Evolutionary conservation across 2,113 vertebrate species (phyloP).

Genomic region (Mus musculus): GRCm39 chr3:153869001-153869500

Average conservation of each 20-base stretch:
- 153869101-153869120: slow-evolving; percentile 39
- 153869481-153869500: slow-evolving; percentile 69
- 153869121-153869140: slow-evolving; percentile 9
- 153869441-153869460: slow-evolving; percentile 1
- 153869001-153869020: not conserved
- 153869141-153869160: slow-evolving; percentile 41
- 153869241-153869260: not conserved
- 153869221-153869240: slow-evolving; percentile 49
- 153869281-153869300: slow-evolving; percentile 26
- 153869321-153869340: slow-evolving; percentile 24
- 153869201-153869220: slow-evolving; percentile 43
- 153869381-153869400: slow-evolving; percentile 32
- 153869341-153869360: slow-evolving; percentile 57
- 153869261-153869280: not conserved
- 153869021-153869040: not conserved
- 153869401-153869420: slow-evolving; percentile 54
- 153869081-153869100: slow-evolving; percentile 57
- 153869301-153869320: slow-evolving; percentile 48
- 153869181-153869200: slow-evolving; percentile 69
- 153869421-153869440: slow-evolving; percentile 38
- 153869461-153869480: slow-evolving; percentile 46
- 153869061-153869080: slow-evolving; percentile 43
- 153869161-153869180: not conserved
- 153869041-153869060: slow-evolving; percentile 19
- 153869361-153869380: slow-evolving; percentile 54